Conservation (phyloP, 1,140 invertebrate genomes). For the Drosophila insularis region DNA sequence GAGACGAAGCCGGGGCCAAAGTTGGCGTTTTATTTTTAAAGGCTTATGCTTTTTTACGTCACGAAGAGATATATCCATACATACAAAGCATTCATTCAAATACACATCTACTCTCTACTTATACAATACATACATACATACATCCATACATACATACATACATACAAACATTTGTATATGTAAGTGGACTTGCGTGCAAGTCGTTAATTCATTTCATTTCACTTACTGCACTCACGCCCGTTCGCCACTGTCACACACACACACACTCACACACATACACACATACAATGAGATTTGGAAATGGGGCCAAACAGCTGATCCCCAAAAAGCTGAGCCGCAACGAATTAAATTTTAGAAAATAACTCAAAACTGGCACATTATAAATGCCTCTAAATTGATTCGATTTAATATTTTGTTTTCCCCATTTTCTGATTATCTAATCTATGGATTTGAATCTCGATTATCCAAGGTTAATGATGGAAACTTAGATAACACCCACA, state of each 20-base stretch:
- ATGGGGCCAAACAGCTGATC: background rate
- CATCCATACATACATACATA: background rate
- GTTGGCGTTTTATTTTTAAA: constrained; percentile 27
- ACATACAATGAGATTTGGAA: background rate
- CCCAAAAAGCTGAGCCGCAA: background rate
- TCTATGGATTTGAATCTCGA: too few species aligned
- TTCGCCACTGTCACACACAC: background rate
- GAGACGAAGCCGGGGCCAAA: constrained; percentile 7
- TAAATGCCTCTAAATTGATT: too few species aligned
- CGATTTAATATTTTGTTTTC: too few species aligned
- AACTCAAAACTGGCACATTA: too few species aligned
- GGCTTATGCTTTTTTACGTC: constrained; percentile 24
- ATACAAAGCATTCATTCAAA: background rate
- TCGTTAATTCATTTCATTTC: constrained; percentile 27
- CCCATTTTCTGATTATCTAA: too few species aligned
- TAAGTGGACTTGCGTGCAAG: constrained; percentile 19
- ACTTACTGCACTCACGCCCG: constrained; percentile 27
- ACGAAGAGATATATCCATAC: background rate
- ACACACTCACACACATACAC: too few species aligned
- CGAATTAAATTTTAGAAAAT: too few species aligned
- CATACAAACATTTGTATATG: background rate
- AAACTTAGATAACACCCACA: too few species aligned
- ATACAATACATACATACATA: background rate
- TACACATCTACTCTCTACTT: background rate
- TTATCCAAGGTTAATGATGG: too few species aligned